Percentiles rank a stretch among this genome's conserved stretches.
Conservation (phyloP, 1,140 invertebrate species). For the Drosophila rhopaloa region DNA sequence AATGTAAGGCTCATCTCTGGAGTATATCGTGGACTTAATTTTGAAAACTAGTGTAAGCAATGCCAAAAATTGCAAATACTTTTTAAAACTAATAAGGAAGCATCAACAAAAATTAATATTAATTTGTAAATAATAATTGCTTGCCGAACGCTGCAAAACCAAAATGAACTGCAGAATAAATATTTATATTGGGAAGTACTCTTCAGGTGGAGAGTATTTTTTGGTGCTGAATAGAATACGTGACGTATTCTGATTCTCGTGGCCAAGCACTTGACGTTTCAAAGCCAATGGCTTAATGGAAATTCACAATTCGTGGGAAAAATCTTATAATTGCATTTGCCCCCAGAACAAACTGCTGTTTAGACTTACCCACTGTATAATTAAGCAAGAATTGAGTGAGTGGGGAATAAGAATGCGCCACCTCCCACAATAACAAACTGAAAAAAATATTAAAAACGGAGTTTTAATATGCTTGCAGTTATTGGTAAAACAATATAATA, state of each 20-base stretch:
- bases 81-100: too few relatives aligned
- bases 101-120: too few relatives aligned
- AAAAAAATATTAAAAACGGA: slow-evolving; percentile 2
- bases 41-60: too few relatives aligned
- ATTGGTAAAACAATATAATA: background rate
- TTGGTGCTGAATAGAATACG: slow-evolving; percentile 62
- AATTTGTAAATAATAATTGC: too few relatives aligned
- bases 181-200: slow-evolving; percentile 45
- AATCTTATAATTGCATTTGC: slow-evolving; percentile 66
- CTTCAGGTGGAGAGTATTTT: slow-evolving; percentile 58
- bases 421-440: slow-evolving; percentile 36
- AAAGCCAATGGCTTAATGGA: slow-evolving; percentile 77
- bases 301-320: slow-evolving; percentile 71
- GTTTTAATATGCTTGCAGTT: too few relatives aligned
- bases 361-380: slow-evolving; percentile 63
- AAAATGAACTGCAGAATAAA: slow-evolving; percentile 31
- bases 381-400: slow-evolving; percentile 55
- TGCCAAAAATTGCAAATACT: too few relatives aligned
- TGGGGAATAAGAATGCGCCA: slow-evolving; percentile 25
- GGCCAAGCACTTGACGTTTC: slow-evolving; percentile 72
- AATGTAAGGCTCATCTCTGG: too few relatives aligned
- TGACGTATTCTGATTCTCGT: slow-evolving; percentile 57
- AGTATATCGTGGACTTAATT: too few relatives aligned
- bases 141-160: background rate
- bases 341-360: slow-evolving; percentile 30